Evolutionary conservation across 2,888 invertebrate genomes (phyloP), one percentile per base, ranked within the genome.

Genomic region (Archaeoteleia sp.): DNA sequence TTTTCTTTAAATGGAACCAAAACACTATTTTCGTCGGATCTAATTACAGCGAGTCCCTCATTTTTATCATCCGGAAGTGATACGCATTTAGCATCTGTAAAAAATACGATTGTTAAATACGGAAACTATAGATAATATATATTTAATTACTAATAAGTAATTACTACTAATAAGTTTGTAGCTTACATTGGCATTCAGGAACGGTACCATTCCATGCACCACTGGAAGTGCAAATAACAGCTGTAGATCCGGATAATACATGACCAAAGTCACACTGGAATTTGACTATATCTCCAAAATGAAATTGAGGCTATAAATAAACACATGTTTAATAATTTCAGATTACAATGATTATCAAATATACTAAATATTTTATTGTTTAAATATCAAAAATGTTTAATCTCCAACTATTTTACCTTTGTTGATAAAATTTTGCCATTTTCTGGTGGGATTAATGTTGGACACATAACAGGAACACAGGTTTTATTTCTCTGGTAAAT

Each of bases 241-340:
- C 91, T 0, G 95, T 90, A 43, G 94, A 92, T 45, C 97, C 97
- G 61, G 93, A 91, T 90, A 97, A 93, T 0, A 96, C 93, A 81
- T 95, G 96, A 10, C 98, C 98, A 85, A 97, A 97, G 78, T 96
- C 91, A 82, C 98, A 98, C 79, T 95, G 95, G 89, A 97, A 97
- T 71, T 91, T 91, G 0, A 96, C 92, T 32, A 94, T 88, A 84
- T 97, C 96, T 0, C 95, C 95, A 79, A 95, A 97, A 82, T 96
- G 95, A 82, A 93, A 95, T 78, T 92, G 89, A 53, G 89, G 88
- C 87, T 89, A 65, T 27, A 66, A 69, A 53, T 46, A 8, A 61
- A 30, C 7, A 48, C 12, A 9, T 29, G 14, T 7, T 13, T 20
- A 32, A 32, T 13, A 20, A 17, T 13, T 7, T 27, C 8, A 10